Conservation (phyloP, 2,113 vertebrate genomes). For the Condylura cristata region DNA sequence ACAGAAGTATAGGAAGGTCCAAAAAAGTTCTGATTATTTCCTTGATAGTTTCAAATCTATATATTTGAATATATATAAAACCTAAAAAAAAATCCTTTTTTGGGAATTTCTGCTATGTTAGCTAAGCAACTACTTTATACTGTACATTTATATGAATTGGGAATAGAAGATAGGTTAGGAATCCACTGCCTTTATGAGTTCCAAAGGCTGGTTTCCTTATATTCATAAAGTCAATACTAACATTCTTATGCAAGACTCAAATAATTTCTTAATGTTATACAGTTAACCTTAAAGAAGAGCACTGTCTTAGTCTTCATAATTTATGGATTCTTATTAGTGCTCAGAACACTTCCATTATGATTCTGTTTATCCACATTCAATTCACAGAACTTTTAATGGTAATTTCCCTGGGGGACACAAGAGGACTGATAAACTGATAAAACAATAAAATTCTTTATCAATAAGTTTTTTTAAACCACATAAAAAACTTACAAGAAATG, state of each 20-base stretch:
- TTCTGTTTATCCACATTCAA: not conserved
- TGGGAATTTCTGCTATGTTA: not conserved
- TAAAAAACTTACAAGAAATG: not conserved
- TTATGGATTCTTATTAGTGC: not conserved
- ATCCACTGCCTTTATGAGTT: not conserved
- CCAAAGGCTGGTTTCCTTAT: slow-evolving; percentile 6
- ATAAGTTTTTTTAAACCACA: not conserved
- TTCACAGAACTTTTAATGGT: not conserved
- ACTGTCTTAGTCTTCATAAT: slow-evolving; percentile 19
- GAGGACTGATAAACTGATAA: no score
- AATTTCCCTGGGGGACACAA: not conserved
- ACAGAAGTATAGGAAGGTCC: not conserved
- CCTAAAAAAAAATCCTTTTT: not conserved
- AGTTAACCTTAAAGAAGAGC: not conserved
- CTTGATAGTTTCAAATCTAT: not conserved
- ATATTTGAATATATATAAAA: not conserved
- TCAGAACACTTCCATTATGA: not conserved
- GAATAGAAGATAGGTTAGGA: not conserved
- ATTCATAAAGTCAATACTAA: slow-evolving; percentile 5
- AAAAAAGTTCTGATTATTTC: not conserved
- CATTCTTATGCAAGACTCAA: not conserved
- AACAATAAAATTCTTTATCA: not conserved
- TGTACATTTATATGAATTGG: not conserved
- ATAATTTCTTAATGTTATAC: not conserved
- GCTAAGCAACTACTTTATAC: not conserved